Conservation (phyloP, 2,888 invertebrate species). For the Merodon equestris region DNA sequence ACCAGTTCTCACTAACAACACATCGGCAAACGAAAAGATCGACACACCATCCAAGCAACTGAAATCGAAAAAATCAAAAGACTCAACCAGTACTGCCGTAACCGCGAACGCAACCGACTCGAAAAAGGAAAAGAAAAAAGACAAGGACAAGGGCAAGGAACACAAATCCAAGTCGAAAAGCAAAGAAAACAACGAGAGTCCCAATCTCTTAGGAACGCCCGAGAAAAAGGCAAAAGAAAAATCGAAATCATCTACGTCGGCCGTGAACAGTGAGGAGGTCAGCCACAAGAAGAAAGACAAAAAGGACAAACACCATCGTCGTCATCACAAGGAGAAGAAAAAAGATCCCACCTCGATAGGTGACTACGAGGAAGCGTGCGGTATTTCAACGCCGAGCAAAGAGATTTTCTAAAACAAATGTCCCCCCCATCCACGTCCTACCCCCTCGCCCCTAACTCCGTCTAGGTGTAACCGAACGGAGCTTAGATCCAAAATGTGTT, state of each 20-base stretch:
- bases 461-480: constrained; percentile 53
- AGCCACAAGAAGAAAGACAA: constrained; percentile 69
- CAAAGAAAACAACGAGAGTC: constrained; percentile 59
- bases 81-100: constrained; percentile 13
- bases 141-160: constrained; percentile 67
- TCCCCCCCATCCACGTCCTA: background rate
- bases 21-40: constrained; percentile 46
- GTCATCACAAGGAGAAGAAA: constrained; percentile 70
- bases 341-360: constrained; percentile 78
- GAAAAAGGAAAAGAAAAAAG: constrained; percentile 71
- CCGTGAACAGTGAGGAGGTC: constrained; percentile 44
- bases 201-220: constrained; percentile 70
- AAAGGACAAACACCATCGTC: constrained; percentile 73
- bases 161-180: constrained; percentile 57
- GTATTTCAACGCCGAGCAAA: constrained; percentile 94
- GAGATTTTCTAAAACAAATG: constrained; percentile 82
- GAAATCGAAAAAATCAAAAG: constrained; percentile 61
- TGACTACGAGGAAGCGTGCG: constrained; percentile 94
- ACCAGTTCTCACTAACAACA: constrained; percentile 38
- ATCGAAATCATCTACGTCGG: constrained; percentile 72
- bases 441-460: background rate
- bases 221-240: constrained; percentile 74
- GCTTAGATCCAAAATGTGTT: constrained; percentile 18
- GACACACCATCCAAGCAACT: constrained; percentile 33
- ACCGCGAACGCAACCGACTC: constrained; percentile 22